phyloP scores from a whole-genome alignment of 2,113 vertebrate genomes.

The Spermophilus dauricus region DNA sequence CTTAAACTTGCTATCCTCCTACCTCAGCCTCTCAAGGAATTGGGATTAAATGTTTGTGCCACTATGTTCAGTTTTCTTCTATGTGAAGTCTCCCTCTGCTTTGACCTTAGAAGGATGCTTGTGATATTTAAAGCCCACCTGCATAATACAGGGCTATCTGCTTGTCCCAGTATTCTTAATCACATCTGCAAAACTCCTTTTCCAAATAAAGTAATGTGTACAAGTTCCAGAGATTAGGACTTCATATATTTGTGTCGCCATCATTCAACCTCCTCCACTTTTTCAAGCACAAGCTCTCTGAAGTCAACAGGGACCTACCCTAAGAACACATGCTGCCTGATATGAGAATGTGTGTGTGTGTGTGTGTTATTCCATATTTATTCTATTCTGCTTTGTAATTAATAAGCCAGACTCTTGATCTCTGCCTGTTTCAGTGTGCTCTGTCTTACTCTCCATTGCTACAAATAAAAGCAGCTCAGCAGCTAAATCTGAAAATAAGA shows the following conservation, averaged over 20 bases:
- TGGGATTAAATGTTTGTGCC: not conserved
- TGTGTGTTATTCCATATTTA: not conserved
- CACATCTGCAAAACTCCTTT: not conserved
- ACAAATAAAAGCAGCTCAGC: not conserved
- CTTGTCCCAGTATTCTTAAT: not conserved
- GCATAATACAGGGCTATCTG: not conserved
- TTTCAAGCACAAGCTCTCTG: not conserved
- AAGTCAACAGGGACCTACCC: not conserved
- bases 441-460: not conserved
- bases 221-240: not conserved
- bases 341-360: not conserved
- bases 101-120: not conserved
- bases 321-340: constrained; percentile 1
- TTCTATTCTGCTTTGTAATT: not conserved
- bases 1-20: not conserved
- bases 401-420: not conserved
- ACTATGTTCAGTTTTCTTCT: not conserved
- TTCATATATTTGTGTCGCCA: not conserved
- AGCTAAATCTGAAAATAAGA: not conserved
- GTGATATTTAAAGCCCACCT: not conserved
- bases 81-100: constrained; percentile 35
- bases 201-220: not conserved
- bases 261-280: not conserved
- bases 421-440: not conserved
- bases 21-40: not conserved